A percentile compares a stretch with the other conserved stretches of the same genome.
Evolutionary conservation across 2,113 vertebrate species (phyloP).

Genomic region (Syngnathus floridae): DNA sequence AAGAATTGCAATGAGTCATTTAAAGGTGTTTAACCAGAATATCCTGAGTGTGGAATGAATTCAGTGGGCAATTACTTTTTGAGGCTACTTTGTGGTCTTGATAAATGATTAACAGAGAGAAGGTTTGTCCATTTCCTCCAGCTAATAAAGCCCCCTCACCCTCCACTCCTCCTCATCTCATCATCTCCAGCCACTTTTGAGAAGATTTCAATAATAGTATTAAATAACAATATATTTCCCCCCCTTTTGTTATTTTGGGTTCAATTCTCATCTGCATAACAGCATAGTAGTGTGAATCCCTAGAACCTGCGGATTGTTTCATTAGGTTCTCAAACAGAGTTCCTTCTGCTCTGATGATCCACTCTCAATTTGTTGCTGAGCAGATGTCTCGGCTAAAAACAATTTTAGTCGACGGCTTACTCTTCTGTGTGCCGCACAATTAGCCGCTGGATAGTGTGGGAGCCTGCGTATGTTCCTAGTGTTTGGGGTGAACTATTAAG

Average conservation of each 20-base stretch:
- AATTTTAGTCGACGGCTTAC: conserved; percentile 56
- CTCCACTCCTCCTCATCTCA: conserved; percentile 24
- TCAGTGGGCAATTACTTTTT: conserved; percentile 31
- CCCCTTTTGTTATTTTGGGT: conserved; percentile 19
- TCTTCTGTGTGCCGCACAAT: conserved; percentile 2
- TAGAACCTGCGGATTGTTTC: conserved; percentile 53
- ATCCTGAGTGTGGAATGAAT: conserved; percentile 45
- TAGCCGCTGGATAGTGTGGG: background rate
- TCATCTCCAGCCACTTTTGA: background rate
- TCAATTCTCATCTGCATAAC: background rate
- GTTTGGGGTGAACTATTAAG: too few species aligned
- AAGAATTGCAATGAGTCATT: conserved; percentile 15
- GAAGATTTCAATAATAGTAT: background rate
- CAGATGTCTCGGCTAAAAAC: conserved; percentile 44
- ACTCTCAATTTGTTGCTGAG: conserved; percentile 63
- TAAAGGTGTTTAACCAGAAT: conserved; percentile 35
- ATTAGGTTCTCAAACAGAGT: conserved; percentile 44
- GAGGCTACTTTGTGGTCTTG: conserved; percentile 27
- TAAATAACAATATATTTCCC: background rate
- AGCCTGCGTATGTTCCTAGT: background rate
- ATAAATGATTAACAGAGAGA: conserved; percentile 70
- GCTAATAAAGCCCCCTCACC: conserved; percentile 54
- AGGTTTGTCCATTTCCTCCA: conserved; percentile 64
- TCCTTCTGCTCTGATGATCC: conserved; percentile 41
- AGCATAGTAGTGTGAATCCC: conserved; percentile 22